Base-by-base conservation (phyloP, 2,888 invertebrate species). In the Eilema depressum region DNA sequence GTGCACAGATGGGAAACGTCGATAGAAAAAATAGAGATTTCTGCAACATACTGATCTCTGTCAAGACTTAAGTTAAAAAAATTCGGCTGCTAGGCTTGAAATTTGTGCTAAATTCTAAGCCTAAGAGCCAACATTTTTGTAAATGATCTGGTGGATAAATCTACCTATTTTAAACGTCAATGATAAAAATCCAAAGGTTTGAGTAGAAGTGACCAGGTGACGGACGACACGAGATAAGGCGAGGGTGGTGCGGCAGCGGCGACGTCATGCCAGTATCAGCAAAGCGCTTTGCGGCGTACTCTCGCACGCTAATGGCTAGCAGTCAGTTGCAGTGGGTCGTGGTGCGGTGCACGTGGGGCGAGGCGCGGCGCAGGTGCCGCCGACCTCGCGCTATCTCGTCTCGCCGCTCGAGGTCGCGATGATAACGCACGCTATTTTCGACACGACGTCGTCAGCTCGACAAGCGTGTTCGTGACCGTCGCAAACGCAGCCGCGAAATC, bases 331-430 rank as follows among this genome's bases (percentile, higher is more conserved):
- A 89, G 84, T 82, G 84, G 83, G 75, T 68, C 81, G 86, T 80
- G 80, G 84, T 79, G 82, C 78, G 85, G 86, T 87, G 90, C 94
- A 93, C 93, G 92, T 93, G 92, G 91, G 88, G 88, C 85, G 89
- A 86, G 88, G 87, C 86, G 89, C 85, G 82, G 82, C 82, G 86
- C 92, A 91, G 93, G 94, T 94, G 94, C 92, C 93, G 92, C 86
- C 93, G 93, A 93, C 93, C 93, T 95, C 95, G 92, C 93, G 86
- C 92, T 93, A 93, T 92, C 93, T 93, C 90, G 93, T 92, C 92
- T 92, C 93, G 92, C 89, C 92, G 89, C 86, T 88, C 93, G 95
- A 93, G 92, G 93, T 92, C 93, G 91, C 90, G 89, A 87, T 94
- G 95, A 95, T 95, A 95, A 95, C 94, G 91, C 89, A 92, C 91